Evolutionary conservation across 2,113 vertebrate species (phyloP), one percentile per base, ranked within the genome.

Genomic region (Tragelaphus imberbis): DNA sequence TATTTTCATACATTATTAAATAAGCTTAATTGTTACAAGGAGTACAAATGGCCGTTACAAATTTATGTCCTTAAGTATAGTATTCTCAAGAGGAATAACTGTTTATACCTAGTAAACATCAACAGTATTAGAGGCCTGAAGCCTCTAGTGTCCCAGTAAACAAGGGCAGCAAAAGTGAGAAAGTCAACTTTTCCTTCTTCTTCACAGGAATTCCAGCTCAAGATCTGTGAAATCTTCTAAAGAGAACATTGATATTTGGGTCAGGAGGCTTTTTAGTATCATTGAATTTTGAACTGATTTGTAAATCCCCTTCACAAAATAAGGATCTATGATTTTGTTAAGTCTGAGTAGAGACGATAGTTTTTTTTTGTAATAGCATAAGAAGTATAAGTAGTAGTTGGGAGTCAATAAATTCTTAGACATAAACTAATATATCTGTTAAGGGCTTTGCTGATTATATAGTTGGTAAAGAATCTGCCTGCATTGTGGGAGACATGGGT

Each of bases 1-100:
- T 91, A 84, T 92, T 93, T 95, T 90, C 61, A 95, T 65, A 58
- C 65, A 86, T 88, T 92, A 85, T 77, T 55, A 80, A 88, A 90
- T 15, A n/a, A 87, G 58, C 44, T 88, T 71, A 95, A 71, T 47
- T 90, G 82, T 88, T 80, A 82, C 3, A 96, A 15, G 58, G 15
- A 77, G 8, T 8, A 5, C 33, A 84, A 85, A 53, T 85, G 51
- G 7, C n/a, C 3, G 55, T 63, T 71, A 68, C 40, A 75, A 71
- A 53, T 68, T 82, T 33, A 68, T 28, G 28, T 77, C 21, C 51
- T n/a, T 81, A 84, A 95, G 44, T 61, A 53, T 19, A 84, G 17
- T 77, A 75, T 68, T 93, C n/a, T 53, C 47, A 75, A 77, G 63
- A 85, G 14, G 95, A 87, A 47, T 82, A 82, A 44, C 27, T 77